Conservation (phyloP, 2,797 vertebrate genomes). For the Ibycter americanus region DNA sequence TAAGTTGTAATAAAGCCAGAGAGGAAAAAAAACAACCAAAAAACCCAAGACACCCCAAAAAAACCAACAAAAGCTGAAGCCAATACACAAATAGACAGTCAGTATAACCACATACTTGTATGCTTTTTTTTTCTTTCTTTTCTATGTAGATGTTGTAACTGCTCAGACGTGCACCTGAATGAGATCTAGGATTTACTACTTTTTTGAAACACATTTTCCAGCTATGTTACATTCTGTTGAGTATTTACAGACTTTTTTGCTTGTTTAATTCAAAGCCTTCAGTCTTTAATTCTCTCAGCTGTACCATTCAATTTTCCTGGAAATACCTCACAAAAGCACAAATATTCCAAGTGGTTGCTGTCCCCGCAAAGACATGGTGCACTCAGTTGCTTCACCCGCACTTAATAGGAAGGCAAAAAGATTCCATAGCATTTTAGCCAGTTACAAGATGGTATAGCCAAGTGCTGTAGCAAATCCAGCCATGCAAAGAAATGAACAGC, state of each 20-base stretch:
- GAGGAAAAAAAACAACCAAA: neutral
- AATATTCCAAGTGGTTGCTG: neutral
- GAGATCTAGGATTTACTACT: neutral
- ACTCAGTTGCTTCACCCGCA: neutral
- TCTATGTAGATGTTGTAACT: neutral
- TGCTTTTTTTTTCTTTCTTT: neutral
- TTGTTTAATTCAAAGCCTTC: neutral
- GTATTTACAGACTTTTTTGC: neutral
- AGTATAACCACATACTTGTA: neutral
- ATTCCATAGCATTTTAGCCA: neutral
- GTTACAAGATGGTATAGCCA: neutral
- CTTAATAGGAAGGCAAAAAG: neutral
- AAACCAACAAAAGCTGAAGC: neutral
- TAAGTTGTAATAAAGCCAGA: neutral
- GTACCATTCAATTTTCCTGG: neutral
- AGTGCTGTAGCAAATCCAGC: neutral
- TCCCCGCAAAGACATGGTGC: neutral
- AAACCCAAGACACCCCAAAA: neutral
- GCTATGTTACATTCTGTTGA: neutral
- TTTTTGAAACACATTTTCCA: neutral
- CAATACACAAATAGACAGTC: neutral
- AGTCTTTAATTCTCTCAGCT: neutral
- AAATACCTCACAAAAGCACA: neutral
- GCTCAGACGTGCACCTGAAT: neutral
- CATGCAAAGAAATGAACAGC: neutral